Base-by-base conservation (phyloP, 2,797 vertebrate species). In the Sebastes umbrosus region DNA sequence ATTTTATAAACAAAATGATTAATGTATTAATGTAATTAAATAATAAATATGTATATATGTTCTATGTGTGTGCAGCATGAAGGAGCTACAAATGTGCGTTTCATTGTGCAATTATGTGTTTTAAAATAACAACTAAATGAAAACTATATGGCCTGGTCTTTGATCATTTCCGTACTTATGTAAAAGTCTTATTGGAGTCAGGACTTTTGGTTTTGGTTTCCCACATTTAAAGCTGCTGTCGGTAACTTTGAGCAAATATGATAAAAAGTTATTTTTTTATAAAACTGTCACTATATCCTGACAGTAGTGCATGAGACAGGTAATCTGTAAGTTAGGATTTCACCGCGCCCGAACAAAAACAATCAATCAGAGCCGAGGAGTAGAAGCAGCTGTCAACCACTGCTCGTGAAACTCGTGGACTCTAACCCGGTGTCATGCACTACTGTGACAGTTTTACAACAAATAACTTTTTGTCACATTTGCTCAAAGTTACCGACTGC, bases 301-400 rank as follows among this genome's bases (percentile, higher is more conserved):
- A 46, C 6, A 46, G 43, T 46, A 46, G 43, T 46, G 43, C 1
- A 46, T 46, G 7, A 46, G 43, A 46, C 43, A 46, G 43, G 3
- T 18, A 46, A 46, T 46, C 43, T 46, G 43, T 46, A 43, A 39
- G 12, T 9, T 8, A 32, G 31, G 43, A 50, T 50, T 50, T 50
- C 18, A 50, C 18, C 4, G 20, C 20, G 0, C 8, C 50, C 1
- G 0, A 52, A 52, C 50, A 52, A 52, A n/a, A n/a, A 14, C 50
- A 52, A 52, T 8, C 20, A 52, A 52, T 0, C 50, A 0, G 50
- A 52, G 50, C 14, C 0, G 20, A 52, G 50, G 50, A 52, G 50
- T 20, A 9, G 50, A 46, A n/a, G 50, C 8, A 52, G 50, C 50
- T 52, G 50, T n/a, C 20, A 8, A 52, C 0, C 46, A n/a, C 46